Percentiles rank a stretch among this genome's conserved stretches.
These are phyloP conservation scores for Drosophila biarmipes DNA, from an alignment of 1,140 invertebrate genomes.

Conservation along the genomic window DNA sequence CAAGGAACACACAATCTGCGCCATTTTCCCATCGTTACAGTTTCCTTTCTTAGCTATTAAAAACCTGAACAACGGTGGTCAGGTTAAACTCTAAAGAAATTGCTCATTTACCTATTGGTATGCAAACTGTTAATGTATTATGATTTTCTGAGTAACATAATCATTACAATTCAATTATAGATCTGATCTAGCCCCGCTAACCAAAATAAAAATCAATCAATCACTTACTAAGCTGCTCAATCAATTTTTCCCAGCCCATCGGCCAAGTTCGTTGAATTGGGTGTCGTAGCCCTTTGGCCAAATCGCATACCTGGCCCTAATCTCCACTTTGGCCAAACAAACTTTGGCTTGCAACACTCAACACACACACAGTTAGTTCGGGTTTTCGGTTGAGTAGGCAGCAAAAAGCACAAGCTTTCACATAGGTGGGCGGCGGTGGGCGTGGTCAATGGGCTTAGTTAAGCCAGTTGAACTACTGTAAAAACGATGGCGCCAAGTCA, in stretches of 20 bases:
- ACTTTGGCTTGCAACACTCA: conserved; percentile 29
- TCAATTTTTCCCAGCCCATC: conserved; percentile 6
- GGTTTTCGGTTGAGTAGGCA: conserved; percentile 26
- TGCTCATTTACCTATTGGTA: not conserved
- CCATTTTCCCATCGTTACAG: conserved; percentile 23
- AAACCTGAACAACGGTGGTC: not conserved
- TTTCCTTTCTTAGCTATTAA: not conserved
- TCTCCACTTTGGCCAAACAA: conserved; percentile 17
- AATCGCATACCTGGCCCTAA: conserved; percentile 27
- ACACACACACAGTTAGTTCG: conserved; percentile 23
- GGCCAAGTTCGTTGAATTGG: not conserved
- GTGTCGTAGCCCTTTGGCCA: conserved; percentile 18
- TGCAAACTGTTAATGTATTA: not conserved
- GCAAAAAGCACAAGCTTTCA: conserved; percentile 16
- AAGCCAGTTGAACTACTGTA: conserved; percentile 27
- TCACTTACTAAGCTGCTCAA: conserved; percentile 20
- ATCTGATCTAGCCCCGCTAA: not conserved
- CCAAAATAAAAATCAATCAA: conserved; percentile 20
- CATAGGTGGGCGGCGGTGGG: conserved; percentile 26
- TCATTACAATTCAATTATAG: conserved; percentile 40
- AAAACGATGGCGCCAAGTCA: conserved; percentile 47
- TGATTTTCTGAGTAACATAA: not conserved
- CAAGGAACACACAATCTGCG: conserved; percentile 13
- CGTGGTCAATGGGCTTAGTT: conserved; percentile 43
- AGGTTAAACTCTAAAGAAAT: not conserved